Percentiles rank a stretch among this genome's conserved stretches.
Evolutionary conservation across 2,797 vertebrate species (phyloP).

Genomic region (Cirrhinus mrigala): DNA sequence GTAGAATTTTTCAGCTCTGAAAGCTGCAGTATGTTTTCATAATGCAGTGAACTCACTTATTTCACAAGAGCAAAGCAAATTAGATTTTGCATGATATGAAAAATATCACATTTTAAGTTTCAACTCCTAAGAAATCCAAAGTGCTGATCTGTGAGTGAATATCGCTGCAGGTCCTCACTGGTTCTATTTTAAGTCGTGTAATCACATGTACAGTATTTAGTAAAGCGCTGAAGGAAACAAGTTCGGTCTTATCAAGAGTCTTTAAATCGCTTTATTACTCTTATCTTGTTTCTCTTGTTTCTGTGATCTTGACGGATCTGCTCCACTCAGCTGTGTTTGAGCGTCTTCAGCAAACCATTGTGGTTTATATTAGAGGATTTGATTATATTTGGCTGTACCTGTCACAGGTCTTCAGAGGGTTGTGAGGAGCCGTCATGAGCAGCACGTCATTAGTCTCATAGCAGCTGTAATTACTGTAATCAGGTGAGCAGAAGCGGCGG

Average conservation of each 20-base stretch:
- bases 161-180: not conserved
- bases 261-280: not conserved
- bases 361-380: not conserved
- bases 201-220: not conserved
- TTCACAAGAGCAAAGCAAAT: not conserved
- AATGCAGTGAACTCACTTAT: not conserved
- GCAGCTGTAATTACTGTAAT: constrained; percentile 18
- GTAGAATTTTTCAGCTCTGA: not conserved
- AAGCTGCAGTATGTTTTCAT: not conserved
- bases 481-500: constrained; percentile 9
- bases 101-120: not conserved
- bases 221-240: not conserved
- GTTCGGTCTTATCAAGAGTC: not conserved
- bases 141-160: not conserved
- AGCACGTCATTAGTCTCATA: not conserved
- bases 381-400: not conserved
- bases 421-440: not conserved
- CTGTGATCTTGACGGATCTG: not conserved
- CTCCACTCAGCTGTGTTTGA: not conserved
- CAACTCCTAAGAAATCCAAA: not conserved
- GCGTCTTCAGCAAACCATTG: not conserved
- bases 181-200: not conserved
- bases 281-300: not conserved
- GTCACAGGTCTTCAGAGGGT: not conserved
- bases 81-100: not conserved